Conservation (phyloP, 2,113 vertebrate genomes). For the Zingel zingel region DNA sequence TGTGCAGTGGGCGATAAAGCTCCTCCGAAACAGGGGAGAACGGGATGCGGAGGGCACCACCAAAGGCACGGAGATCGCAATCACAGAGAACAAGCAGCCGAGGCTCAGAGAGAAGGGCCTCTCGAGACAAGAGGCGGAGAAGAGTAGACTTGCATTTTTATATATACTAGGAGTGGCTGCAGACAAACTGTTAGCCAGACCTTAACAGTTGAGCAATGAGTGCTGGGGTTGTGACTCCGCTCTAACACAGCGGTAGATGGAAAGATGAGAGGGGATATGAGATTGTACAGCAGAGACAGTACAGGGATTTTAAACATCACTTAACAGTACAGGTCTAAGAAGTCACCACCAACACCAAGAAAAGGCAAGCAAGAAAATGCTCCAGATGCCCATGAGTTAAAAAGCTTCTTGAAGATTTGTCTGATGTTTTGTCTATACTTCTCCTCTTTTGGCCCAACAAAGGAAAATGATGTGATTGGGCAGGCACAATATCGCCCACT, state of each 20-base stretch:
- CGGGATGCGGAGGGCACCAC: slow-evolving; percentile 29
- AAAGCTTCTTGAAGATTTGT: background rate
- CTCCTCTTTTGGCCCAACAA: background rate
- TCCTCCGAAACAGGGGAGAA: slow-evolving; percentile 18
- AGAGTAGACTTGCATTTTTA: slow-evolving; percentile 49
- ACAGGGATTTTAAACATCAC: slow-evolving; percentile 44
- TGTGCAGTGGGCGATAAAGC: slow-evolving; percentile 56
- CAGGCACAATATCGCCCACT: background rate
- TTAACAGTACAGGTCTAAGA: slow-evolving; percentile 22
- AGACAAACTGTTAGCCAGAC: slow-evolving; percentile 35
- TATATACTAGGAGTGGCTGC: slow-evolving; percentile 28
- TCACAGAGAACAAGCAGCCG: slow-evolving; percentile 61
- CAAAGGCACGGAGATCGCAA: slow-evolving; percentile 66
- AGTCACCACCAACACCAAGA: slow-evolving; percentile 4
- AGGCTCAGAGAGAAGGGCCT: slow-evolving; percentile 56
- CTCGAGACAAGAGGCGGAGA: slow-evolving; percentile 65
- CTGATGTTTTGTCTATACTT: background rate
- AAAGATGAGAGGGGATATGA: slow-evolving; percentile 40
- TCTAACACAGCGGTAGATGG: slow-evolving; percentile 37
- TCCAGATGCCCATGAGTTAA: background rate
- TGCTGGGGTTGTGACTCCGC: slow-evolving; percentile 28
- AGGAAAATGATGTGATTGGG: background rate
- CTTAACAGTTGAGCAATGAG: slow-evolving; percentile 17
- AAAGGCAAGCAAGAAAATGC: slow-evolving; percentile 2
- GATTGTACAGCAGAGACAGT: slow-evolving; percentile 22